Evolutionary conservation across 2,113 vertebrate species (phyloP), one percentile per base, ranked within the genome.

Genomic region (Platanista minor): DNA sequence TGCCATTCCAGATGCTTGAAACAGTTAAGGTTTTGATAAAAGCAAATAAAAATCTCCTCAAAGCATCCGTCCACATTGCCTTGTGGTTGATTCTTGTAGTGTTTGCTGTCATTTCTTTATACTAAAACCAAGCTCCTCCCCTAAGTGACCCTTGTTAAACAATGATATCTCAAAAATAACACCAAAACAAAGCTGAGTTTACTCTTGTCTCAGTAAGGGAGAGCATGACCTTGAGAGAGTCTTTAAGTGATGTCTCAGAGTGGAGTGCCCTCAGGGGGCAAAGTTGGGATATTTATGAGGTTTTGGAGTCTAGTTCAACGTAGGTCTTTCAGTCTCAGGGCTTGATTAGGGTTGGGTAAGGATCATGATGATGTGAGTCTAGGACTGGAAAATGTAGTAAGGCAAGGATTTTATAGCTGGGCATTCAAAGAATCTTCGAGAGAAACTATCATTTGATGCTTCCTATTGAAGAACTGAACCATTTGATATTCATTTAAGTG

Each of bases 1-100:
- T 69, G 36, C 36, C 67, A 75, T 64, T 57, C 21, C 23, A 75
- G 77, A 72, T 54, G 74, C 39, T 81, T 95, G 39, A 71, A 61
- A 23, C 46, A 75, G 33, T 85, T 78, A 64, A 43, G 54, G 61
- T 97, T 94, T 92, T 90, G 74, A 71, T 81, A 67, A 75, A 81
- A 80, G 39, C n/a, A n/a, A 57, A 39, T 90, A 36, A 90, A 21
- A 90, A 1, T 6, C 8, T 64, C 12, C 3, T 77, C 31, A 52
- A 20, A 49, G 13, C 8, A 18, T 64, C 43, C 33, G 52, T 85
- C 27, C 52, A 64, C 13, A 8, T 36, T 59, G 54, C 36, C 6
- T 87, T 62, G 39, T 49, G 21, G 9, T 15, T 92, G 25, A 8
- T 69, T 78, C 33, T 71, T 95, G 62, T 49, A 77, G 66, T 0